phyloP scores from a whole-genome alignment of 2,113 vertebrate species.

The Raphicerus campestris region DNA sequence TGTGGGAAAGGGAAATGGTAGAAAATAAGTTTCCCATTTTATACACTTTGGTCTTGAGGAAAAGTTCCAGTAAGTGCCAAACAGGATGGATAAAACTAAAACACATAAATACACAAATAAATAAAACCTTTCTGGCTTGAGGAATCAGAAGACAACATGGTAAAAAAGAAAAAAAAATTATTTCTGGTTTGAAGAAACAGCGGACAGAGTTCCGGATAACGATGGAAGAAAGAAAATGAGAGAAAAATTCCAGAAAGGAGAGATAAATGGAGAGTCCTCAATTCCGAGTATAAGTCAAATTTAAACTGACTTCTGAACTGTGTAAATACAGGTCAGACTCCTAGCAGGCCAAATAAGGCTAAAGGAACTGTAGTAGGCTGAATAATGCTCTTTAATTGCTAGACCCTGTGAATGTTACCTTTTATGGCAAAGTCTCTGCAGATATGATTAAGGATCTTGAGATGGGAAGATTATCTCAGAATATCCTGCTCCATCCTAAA shows the following conservation, averaged over 20 bases:
- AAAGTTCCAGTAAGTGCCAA: background rate
- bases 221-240: background rate
- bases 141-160: background rate
- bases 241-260: background rate
- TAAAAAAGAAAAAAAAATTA: background rate
- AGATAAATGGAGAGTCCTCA: background rate
- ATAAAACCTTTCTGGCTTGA: background rate
- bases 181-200: background rate
- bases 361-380: background rate
- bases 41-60: background rate
- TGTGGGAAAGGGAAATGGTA: background rate
- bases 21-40: background rate
- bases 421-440: background rate
- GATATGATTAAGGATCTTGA: slow-evolving; percentile 16
- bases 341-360: background rate
- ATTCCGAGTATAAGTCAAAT: background rate
- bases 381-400: background rate
- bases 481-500: slow-evolving; percentile 26
- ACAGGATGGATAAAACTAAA: background rate
- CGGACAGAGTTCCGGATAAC: background rate
- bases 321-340: background rate
- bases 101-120: background rate
- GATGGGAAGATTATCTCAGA: slow-evolving; percentile 29
- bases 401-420: background rate
- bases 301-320: background rate